Base-by-base conservation (phyloP, 1,140 invertebrate species). In the Augochlora pura region DNA sequence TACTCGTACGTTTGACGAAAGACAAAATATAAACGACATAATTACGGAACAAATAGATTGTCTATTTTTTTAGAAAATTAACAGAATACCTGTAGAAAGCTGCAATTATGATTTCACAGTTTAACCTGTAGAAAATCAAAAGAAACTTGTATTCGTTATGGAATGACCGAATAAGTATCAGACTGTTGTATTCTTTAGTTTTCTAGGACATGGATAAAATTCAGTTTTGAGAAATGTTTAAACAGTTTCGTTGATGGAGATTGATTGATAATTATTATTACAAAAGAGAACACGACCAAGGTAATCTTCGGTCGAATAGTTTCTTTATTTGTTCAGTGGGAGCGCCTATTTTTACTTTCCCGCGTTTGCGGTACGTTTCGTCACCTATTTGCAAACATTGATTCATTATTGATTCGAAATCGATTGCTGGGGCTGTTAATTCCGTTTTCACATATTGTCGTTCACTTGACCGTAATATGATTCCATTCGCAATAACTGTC, bases 221-320 rank as follows among this genome's bases (percentile, higher is more conserved):
- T 32, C 32, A 32, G 32, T 32, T 46, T 12, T 9, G 12, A 46
- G 10, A 0, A 14, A 12, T 46, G 10, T 3, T 12, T 10, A 9
- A 46, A 16, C 7, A 1, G 14, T 38, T 8, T 16, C 10, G 12
- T 7, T 5, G 8, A 66, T 12, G 2, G 7, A 10, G 38, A 12
- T 57, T 9, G 7, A 5, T 57, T n/a, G 18, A n/a, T 6, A 69
- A 38, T 57, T 57, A 54, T 54, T 25, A 9, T 52, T 3, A 27
- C 21, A 6, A n/a, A 42, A 21, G 6, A 39, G 21, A 25, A 69
- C 16, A 10, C 25, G 16, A 16, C 1, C 0, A 14, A 71, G 68
- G 54, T 72, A 77, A 63, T 21, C 60, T 52, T 21, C 5, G 12
- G 38, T 71, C 63, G 27, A n/a, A 64, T 27, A 57, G 54, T 18